These are phyloP conservation scores for Colletes gigas DNA, from an alignment of 1,140 invertebrate species.

Conservation along the genomic window DNA sequence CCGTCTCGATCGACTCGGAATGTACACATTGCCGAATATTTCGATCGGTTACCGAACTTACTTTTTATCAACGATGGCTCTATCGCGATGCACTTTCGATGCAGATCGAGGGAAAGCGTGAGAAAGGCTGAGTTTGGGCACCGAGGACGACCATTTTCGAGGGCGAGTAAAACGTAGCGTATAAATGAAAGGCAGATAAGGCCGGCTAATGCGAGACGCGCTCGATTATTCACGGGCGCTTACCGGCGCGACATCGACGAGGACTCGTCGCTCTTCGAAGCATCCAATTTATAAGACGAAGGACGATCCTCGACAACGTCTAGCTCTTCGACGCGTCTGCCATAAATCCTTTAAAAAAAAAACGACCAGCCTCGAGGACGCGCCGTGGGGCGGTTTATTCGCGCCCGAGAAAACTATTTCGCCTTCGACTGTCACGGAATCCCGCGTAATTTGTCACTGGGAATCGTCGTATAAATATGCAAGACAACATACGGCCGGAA, in stretches of 20 bases:
- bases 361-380: neutral
- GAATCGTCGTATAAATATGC: neutral
- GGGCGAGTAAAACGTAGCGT: conserved; percentile 12
- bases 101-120: neutral
- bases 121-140: neutral
- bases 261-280: neutral
- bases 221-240: conserved; percentile 48
- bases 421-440: neutral
- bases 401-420: neutral
- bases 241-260: conserved; percentile 2
- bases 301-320: neutral
- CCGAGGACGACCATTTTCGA: neutral
- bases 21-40: too few relatives aligned
- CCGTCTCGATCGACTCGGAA: too few relatives aligned
- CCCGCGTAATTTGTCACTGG: neutral
- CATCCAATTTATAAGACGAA: conserved; percentile 29
- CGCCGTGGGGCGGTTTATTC: neutral
- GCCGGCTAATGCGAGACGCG: conserved; percentile 14
- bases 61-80: too few relatives aligned
- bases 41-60: neutral
- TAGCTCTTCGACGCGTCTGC: conserved; percentile 3
- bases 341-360: conserved; percentile 32
- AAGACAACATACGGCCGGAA: neutral
- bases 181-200: conserved; percentile 39
- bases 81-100: neutral